These are phyloP conservation scores for Lagocephalus sceleratus DNA, from an alignment of 2,797 vertebrate species.

Conservation along the genomic window DNA sequence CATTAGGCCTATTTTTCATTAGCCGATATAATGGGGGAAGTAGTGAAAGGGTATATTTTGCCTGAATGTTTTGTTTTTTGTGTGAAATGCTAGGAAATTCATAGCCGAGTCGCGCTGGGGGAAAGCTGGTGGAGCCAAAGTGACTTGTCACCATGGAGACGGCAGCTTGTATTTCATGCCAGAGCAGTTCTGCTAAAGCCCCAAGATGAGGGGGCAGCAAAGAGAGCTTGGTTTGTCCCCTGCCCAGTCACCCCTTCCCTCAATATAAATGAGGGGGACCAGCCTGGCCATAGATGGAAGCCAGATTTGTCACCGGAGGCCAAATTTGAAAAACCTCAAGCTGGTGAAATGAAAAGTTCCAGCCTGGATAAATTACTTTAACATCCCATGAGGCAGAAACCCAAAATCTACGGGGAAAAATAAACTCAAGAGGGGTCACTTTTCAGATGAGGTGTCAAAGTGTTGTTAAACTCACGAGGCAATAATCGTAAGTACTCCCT, in stretches of 20 bases:
- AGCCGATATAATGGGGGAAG: conserved; percentile 50
- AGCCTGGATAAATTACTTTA: conserved; percentile 54
- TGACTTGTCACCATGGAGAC: conserved; percentile 78
- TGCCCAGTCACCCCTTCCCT: conserved; percentile 29
- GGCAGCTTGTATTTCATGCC: conserved; percentile 67
- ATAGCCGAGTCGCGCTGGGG: conserved; percentile 47
- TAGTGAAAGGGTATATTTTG: conserved; percentile 58
- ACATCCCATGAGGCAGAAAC: conserved; percentile 31
- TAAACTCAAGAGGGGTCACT: conserved; percentile 64
- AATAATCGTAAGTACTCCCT: conserved; percentile 77
- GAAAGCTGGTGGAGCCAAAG: conserved; percentile 64
- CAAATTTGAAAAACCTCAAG: conserved; percentile 31
- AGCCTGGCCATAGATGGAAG: conserved; percentile 47
- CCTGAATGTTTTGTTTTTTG: conserved; percentile 40
- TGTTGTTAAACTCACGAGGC: conserved; percentile 72
- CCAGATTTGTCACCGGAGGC: conserved; percentile 55
- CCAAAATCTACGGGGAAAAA: conserved; percentile 51
- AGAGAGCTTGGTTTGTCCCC: conserved; percentile 53
- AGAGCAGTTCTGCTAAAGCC: conserved; percentile 67
- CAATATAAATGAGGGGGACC: conserved; percentile 33
- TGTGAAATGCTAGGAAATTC: conserved; percentile 47
- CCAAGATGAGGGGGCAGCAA: conserved; percentile 52
- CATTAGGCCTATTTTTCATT: conserved; percentile 58
- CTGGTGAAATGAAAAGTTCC: conserved; percentile 45
- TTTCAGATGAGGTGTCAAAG: conserved; percentile 71